These are phyloP conservation scores for Apodemia duryi DNA, from an alignment of 2,888 invertebrate species.

Conservation along the genomic window DNA sequence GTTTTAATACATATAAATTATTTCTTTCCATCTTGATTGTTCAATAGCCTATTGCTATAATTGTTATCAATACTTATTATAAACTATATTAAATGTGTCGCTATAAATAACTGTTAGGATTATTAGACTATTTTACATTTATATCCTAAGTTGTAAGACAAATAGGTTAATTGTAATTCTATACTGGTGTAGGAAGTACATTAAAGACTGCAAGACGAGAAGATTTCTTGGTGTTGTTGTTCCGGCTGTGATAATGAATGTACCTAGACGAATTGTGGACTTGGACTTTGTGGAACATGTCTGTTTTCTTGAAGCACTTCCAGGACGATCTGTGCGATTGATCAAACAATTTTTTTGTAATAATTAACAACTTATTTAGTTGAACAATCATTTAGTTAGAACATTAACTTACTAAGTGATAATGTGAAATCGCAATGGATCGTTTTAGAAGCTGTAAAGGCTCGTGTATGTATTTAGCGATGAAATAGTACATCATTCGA, in stretches of 20 bases:
- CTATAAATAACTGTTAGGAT: background rate
- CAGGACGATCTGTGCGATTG: background rate
- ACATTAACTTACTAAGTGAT: background rate
- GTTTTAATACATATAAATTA: too few relatives aligned
- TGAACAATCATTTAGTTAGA: too few relatives aligned
- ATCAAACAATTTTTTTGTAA: background rate
- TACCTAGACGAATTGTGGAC: slow-evolving; percentile 38
- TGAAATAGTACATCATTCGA: background rate
- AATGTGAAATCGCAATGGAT: background rate
- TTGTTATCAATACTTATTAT: too few relatives aligned
- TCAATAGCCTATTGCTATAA: too few relatives aligned
- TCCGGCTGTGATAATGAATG: slow-evolving; percentile 56
- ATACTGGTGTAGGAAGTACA: slow-evolving; percentile 21
- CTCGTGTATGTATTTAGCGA: background rate
- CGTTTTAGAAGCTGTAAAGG: background rate
- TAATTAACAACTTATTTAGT: background rate
- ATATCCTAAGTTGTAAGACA: background rate
- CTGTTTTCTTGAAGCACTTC: background rate
- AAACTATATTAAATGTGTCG: too few relatives aligned
- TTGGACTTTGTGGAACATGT: slow-evolving; percentile 26
- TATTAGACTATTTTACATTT: background rate
- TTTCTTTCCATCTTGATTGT: too few relatives aligned
- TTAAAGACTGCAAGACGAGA: slow-evolving; percentile 30
- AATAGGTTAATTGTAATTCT: slow-evolving; percentile 19
- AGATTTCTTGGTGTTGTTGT: slow-evolving; percentile 43